Evolutionary conservation across 64 coral and sea anemone genomes (phyloP).

Genomic region (Porites australiensis): DNA sequence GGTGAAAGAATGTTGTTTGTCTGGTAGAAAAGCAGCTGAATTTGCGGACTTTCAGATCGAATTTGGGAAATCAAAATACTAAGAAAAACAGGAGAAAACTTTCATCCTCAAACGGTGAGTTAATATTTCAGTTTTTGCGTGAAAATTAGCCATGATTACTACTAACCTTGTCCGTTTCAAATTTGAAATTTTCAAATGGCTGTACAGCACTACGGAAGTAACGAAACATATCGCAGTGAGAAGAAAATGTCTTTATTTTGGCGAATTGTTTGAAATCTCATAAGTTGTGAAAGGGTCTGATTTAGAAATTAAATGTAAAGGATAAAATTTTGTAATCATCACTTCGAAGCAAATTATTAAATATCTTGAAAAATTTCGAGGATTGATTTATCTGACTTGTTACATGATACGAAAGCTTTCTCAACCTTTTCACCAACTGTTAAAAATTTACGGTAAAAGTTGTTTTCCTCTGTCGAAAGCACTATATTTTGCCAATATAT

Average conservation of each 20-base stretch:
- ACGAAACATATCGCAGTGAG: too few species aligned
- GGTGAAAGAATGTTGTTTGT: neutral
- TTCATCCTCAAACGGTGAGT: conserved; percentile 5
- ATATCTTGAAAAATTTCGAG: too few species aligned
- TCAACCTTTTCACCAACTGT: too few species aligned
- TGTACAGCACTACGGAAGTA: neutral
- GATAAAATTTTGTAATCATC: neutral
- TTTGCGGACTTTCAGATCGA: neutral
- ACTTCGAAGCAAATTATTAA: neutral
- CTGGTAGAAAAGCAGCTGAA: neutral
- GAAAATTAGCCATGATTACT: neutral
- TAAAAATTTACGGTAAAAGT: too few species aligned
- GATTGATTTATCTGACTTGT: neutral
- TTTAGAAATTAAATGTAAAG: neutral
- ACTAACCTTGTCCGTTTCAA: neutral
- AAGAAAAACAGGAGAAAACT: neutral
- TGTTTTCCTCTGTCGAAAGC: too few species aligned
- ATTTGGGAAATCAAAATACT: neutral
- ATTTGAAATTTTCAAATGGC: neutral
- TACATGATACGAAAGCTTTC: neutral
- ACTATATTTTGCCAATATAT: too few species aligned
- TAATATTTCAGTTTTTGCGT: neutral
- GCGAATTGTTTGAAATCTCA: neutral
- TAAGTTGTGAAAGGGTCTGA: neutral
- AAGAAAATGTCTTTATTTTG: neutral